phyloP scores from a whole-genome alignment of 2,888 invertebrate genomes.

The Ichneumon xanthorius region DNA sequence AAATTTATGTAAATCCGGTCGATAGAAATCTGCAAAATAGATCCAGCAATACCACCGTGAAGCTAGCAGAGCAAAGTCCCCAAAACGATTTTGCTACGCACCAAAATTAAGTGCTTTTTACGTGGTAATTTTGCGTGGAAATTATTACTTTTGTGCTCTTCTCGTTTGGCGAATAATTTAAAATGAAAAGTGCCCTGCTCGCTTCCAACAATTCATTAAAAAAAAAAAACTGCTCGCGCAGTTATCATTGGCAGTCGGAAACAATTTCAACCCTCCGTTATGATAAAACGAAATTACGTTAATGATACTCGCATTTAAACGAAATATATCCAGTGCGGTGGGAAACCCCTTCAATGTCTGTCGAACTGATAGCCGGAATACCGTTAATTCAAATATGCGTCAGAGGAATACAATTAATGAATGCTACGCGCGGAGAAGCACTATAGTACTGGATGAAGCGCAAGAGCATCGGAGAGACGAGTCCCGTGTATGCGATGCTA shows the following conservation, averaged over 20 bases:
- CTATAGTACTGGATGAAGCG: neutral
- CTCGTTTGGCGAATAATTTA: neutral
- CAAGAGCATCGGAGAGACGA: neutral
- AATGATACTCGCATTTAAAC: neutral
- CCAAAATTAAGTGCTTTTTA: too few species aligned
- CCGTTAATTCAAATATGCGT: conserved; percentile 22
- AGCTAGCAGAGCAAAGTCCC: too few species aligned
- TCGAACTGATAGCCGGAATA: conserved; percentile 15
- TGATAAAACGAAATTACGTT: neutral
- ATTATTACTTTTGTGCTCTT: too few species aligned
- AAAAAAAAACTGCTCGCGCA: neutral
- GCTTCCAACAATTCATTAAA: too few species aligned
- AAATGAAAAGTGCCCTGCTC: neutral
- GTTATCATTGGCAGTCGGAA: neutral
- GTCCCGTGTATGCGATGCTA: neutral
- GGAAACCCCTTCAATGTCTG: neutral
- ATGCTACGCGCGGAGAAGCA: neutral
- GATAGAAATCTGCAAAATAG: too few species aligned
- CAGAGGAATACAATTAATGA: conserved; percentile 46
- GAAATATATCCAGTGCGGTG: neutral
- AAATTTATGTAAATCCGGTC: too few species aligned
- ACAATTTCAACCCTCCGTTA: neutral
- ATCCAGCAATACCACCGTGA: too few species aligned
- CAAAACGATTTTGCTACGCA: too few species aligned
- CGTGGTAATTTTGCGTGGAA: too few species aligned